Conservation (phyloP, 2,888 invertebrate genomes). For the Erpobdella octoculata region DNA sequence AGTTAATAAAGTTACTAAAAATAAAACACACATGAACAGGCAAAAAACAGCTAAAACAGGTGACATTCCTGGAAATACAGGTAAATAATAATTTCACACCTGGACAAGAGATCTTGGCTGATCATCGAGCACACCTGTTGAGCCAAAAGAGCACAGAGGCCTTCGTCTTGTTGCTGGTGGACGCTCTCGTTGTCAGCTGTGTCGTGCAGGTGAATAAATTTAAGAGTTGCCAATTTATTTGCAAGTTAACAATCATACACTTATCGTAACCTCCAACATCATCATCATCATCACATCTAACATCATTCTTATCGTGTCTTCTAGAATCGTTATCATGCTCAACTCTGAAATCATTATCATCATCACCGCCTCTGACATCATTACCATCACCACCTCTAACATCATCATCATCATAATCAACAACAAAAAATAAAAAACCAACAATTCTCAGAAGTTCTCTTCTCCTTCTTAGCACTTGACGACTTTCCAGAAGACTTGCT, state of each 20-base stretch:
- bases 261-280: not conserved
- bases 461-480: conserved; percentile 43
- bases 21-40: too few species aligned
- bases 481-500: conserved; percentile 31
- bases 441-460: conserved; percentile 27
- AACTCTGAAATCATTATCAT: too few species aligned
- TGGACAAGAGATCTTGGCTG: conserved; percentile 57
- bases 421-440: conserved; percentile 40
- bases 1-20: too few species aligned
- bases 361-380: too few species aligned
- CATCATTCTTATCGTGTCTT: too few species aligned
- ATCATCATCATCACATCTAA: too few species aligned
- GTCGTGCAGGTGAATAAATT: not conserved
- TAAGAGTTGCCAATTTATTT: not conserved
- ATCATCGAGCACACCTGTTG: conserved; percentile 66
- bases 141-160: conserved; percentile 63
- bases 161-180: conserved; percentile 54
- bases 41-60: too few species aligned
- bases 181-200: conserved; percentile 1
- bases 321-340: too few species aligned
- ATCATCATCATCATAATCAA: not conserved
- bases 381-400: not conserved
- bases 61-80: too few species aligned
- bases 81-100: not conserved
- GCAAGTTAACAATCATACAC: not conserved